Evolutionary conservation across 2,888 invertebrate species (phyloP), one percentile per base, ranked within the genome.

Genomic region (Chrysodeixis includens): DNA sequence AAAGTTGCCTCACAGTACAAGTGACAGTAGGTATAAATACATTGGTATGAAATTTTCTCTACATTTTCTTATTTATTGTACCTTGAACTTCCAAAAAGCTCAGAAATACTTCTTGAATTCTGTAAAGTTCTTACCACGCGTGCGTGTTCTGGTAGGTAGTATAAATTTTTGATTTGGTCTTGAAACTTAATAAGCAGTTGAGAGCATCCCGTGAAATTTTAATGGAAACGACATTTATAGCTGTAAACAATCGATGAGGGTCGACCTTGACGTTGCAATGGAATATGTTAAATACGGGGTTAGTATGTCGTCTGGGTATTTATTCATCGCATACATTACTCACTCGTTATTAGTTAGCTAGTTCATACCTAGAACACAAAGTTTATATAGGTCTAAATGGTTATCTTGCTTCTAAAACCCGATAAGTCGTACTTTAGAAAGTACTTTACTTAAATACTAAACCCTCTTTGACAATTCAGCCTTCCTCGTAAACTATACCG

Each of bases 261-360:
- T 22, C 64, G 51, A 54, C 64, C 59, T 74, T 59, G 56, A 4
- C 40, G n/a, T 40, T 40, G n/a, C 40, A 40, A 40, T 49, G 46
- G 46, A 46, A 18, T 46, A 18, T 9, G 16, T 46, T 46, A 18
- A 8, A n/a, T 18, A 16, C 18, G 46, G 18, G 16, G 2, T 5
- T 46, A 0, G 46, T 10, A 10, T 49, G 20, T 4, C 9, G 7
- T 22, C 3, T 51, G 20, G 12, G 12, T 51, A 51, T 10, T 20
- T 51, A 51, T 51, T 35, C 35, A 35, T 12, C 2, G 14, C 35
- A 14, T 35, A 14, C 35, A 12, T 35, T n/a, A 14, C 14, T 40
- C 7, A n/a, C n/a, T 40, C 12, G 1, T 32, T 14, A 35, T 4
- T 35, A 14, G 12, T 35, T 35, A 35, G 35, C 35, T 40, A n/a